Base-by-base conservation (phyloP, 2,888 invertebrate genomes). In the Lissonota sp. region DNA sequence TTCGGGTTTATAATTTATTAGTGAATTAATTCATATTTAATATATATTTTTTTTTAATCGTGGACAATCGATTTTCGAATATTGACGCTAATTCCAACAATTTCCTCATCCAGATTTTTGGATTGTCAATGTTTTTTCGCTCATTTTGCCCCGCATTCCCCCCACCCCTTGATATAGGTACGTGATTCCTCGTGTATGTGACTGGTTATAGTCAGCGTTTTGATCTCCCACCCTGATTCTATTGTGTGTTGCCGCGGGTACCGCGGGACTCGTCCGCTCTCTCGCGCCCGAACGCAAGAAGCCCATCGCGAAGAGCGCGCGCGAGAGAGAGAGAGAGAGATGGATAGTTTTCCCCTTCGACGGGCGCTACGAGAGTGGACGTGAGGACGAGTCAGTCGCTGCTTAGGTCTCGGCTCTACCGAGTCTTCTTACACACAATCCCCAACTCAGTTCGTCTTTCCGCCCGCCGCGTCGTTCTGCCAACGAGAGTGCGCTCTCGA, bases 151-250 rank as follows among this genome's bases (percentile, higher is more conserved):
- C 26, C 26, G 26, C 26, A 26, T 26, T 26, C 26, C 26, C 26
- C 26, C 26, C 26, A 26, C 26, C 26, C 46, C 8, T 7, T 16
- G 60, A 66, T 39, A 66, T 39, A 42, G 40, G 46, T 57, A 57
- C 40, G 66, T 44, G 26, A 26, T 26, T n/a, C 64, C 42, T 51
- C 39, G 78, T 80, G 79, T 78, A 62, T 42, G 57, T 69, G 60
- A 60, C 40, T 49, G 26, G 64, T 39, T 49, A 72, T 67, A 88
- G 87, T 87, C 88, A 87, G 88, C 87, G 88, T 89, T 91, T 91
- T 89, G 87, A 89, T 90, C 91, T 91, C 91, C 91, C 91, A 90
- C 91, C 91, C 87, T 73, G 86, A 82, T 84, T 66, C 81, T 87
- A 88, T 89, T 89, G 89, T 90, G 88, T 89, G 26, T 26, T 26